Percentiles rank a stretch among this genome's conserved stretches.
These are phyloP conservation scores for Staurois parvus DNA, from an alignment of 2,797 vertebrate species.

Conservation along the genomic window DNA sequence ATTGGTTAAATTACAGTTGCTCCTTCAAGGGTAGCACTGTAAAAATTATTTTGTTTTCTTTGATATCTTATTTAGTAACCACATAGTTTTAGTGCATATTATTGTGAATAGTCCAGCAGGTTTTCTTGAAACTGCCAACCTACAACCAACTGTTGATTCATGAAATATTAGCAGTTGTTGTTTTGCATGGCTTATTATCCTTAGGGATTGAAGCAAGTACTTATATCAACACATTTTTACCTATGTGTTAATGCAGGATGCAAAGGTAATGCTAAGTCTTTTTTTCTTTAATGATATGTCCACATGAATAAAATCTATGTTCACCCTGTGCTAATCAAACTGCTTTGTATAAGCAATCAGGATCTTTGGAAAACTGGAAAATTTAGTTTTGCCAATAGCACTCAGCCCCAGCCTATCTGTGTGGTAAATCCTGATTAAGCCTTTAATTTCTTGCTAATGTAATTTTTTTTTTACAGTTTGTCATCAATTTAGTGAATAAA, in stretches of 20 bases:
- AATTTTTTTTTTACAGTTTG: constrained; percentile 27
- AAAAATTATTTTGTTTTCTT: neutral
- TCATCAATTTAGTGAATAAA: constrained; percentile 31
- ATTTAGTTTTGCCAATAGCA: neutral
- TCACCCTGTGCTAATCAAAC: constrained; percentile 12
- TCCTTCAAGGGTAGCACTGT: no score
- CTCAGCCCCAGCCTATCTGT: neutral
- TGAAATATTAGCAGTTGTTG: neutral
- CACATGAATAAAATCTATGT: neutral
- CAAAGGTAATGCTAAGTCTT: neutral
- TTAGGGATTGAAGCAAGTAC: neutral
- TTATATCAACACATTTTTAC: neutral
- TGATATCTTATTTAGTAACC: neutral
- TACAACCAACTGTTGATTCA: neutral
- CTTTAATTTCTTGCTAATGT: constrained; percentile 38
- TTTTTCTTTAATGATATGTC: constrained; percentile 6
- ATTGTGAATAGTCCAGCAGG: neutral
- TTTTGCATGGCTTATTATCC: neutral
- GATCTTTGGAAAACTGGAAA: constrained; percentile 8
- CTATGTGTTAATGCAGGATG: neutral
- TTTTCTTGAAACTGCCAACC: neutral
- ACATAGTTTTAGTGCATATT: neutral
- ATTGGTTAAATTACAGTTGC: no score
- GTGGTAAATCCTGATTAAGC: constrained; percentile 20
- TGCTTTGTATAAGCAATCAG: constrained; percentile 18